Evolutionary conservation across 2,797 vertebrate species (phyloP), one percentile per base, ranked within the genome.

Genomic region (Clarias platycephalus): DNA sequence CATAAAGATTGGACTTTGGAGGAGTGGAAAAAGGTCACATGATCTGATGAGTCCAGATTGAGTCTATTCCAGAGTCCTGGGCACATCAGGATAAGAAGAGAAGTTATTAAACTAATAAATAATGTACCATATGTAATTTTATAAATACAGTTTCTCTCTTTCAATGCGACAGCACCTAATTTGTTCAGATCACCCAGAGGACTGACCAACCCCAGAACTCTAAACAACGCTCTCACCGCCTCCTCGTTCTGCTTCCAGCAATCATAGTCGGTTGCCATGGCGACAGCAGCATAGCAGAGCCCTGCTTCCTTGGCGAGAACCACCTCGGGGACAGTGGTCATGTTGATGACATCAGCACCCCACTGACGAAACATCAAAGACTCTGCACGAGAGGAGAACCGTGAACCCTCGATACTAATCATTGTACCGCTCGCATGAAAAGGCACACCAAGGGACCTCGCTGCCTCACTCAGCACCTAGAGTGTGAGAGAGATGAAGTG

Each of bases 161-260:
- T 44, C 44, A 10, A 44, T 44, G 44, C 1, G 9, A 44, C 10
- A 44, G 2, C 44, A 44, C 44, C 44, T 44, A 44, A 44, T 44
- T 44, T 44, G 44, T 44, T 44, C 44, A 44, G 44, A 6, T 44
- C 4, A 71, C 10, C 37, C 68, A 26, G 53, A 74, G 40, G 49
- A 53, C 40, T 2, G 40, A 72, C 10, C 40, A 72, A n/a, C 40
- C 2, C 40, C 16, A 24, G 71, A 74, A 28, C 53, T 66, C 4
- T 7, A 44, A n/a, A 77, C 18, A 5, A 71, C 3, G 4, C 6
- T 78, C 55, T 95, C 90, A 99, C 98, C 86, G 94, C 95, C 91
- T 98, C 98, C 91, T 98, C 98, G 0, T 97, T 96, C 75, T 98
- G 97, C 91, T 98, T 99, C 97, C 98, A 99, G 91, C 97, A 98